Base-by-base conservation (phyloP, 2,113 vertebrate genomes). In the Melanerpes aurifrons region DNA sequence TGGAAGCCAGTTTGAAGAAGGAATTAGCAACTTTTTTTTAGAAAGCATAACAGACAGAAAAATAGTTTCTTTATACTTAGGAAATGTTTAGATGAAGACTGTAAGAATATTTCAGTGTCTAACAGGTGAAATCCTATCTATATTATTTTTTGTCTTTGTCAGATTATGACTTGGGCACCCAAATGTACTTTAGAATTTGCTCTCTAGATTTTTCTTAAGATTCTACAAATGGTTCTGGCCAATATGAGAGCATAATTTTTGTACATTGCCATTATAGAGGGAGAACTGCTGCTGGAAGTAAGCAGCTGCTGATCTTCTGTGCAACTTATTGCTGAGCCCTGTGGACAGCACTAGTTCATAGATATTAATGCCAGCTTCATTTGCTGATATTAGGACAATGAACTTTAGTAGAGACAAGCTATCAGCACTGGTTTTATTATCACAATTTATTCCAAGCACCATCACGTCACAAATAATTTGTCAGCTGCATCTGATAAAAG, bases 1-100 rank as follows among this genome's bases (percentile, higher is more conserved):
- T 43, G 18, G 31, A 17, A 89, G 12, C 0, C 0, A 71, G 32
- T 45, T 19, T 29, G 31, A 64, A 87, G 70, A 24, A 0, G 1
- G n/a, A 81, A 61, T n/a, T 57, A 19, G 10, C 32, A 78, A 31
- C 7, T 13, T 26, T 75, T 35, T 47, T 78, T 78, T 90, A 92
- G 66, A 61, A 92, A 84, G 48, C 6, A 37, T 10, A 21, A 29
- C 10, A 79, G 67, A 54, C 9, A 40, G 31, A 6, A 75, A 58
- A 75, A 21, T 54, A 64, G 21, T 32, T 77, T 28, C 25, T 76
- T 90, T 45, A 37, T 7, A 26, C 79, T 54, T 66, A 69, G 15
- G 19, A 66, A 56, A 82, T 19, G 9, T 21, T 45, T 28, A 56
- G 47, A 81, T 4, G 58, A 70, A 79, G 18, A 50, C 29, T 7